Base-by-base conservation (phyloP, 2,113 vertebrate species). In the Ophiodon elongatus region DNA sequence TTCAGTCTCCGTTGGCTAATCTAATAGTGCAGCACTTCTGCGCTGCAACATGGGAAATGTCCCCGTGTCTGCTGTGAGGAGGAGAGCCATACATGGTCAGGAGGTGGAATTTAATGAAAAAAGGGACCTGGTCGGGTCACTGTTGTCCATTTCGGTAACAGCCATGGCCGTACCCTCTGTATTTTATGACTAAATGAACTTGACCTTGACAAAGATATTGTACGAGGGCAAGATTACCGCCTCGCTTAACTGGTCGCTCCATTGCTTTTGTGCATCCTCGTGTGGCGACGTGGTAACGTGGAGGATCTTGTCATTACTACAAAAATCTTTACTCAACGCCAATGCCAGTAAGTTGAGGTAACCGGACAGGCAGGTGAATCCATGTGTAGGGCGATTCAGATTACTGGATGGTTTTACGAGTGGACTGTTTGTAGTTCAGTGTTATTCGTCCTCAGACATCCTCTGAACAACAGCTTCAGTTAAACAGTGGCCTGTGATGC, bases 1-100 rank as follows among this genome's bases (percentile, higher is more conserved):
- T 89, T 91, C 73, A 78, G 85, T 82, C 74, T 87, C 72, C 82
- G 64, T 43, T 21, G 74, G 66, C 66, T 93, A 92, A 94, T 93
- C 89, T 91, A 92, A 92, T 92, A 87, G 71, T 35, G 21, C 77
- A 69, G 89, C 90, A 88, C 89, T 89, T 90, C 68, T 78, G 37
- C 59, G 4, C 72, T 64, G 77, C 72, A 86, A 79, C 83, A 71
- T 67, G 82, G 86, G 78, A 91, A 84, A 85, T 78, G 79, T 82
- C 72, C 70, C 73, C 33, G 69, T 29, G 59, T 83, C 59, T 79
- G 68, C 71, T 84, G 35, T 29, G 4, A 71, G 66, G 29, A 37
- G 57, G 10, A 50, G 52, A 25, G 67, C 35, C 80, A 50, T 37
- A 63, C 31, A 47, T 64, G 35, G 62, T 33, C 50, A 71, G 27